Base-by-base conservation (phyloP, 2,797 vertebrate species). In the Leontocebus nigricollis region DNA sequence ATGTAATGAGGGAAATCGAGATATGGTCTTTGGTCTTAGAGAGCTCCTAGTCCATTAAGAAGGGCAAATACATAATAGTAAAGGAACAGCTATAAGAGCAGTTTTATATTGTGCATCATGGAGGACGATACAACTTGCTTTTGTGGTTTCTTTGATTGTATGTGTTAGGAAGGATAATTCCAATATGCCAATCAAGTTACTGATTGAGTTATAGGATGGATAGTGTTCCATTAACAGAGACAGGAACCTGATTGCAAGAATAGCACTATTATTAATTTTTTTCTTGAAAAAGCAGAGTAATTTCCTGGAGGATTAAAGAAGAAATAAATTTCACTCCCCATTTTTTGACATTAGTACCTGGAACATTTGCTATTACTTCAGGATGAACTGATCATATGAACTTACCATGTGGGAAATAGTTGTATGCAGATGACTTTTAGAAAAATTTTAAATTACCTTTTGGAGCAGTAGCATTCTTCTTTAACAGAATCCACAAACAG, bases 261-360 rank as follows among this genome's bases (percentile, higher is more conserved):
- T 70, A 79, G 30, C 73, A 17, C 73, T 41, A 15, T 1, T 64
- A 83, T 24, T 17, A 72, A 82, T 64, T 95, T 82, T 67, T 93
- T 76, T 77, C 33, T 81, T 11, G 33, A 27, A 95, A 82, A 95
- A 36, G 73, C 24, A 72, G 5, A 52, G 7, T 73, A 92, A 86
- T 73, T 89, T 67, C 27, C 33, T 9, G 48, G 19, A 11, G 10
- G 3, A 6, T 84, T 84, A 70, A 94, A 92, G 80, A 1, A 57
- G 13, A 96, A 70, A 83, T 87, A 80, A 67, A 75, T 30, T 27
- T 20, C 13, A 73, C 11, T 73, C 13, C 44, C 14, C 5, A 12
- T 82, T 36, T 33, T 94, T 75, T 86, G 50, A 33, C 22, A 89
- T 79, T 67, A 86, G 22, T 96, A 92, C 22, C n/a, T 92, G 75